Evolutionary conservation across 2,797 vertebrate species (phyloP), one percentile per base, ranked within the genome.

Genomic region (Poeciliopsis presidionis): DNA sequence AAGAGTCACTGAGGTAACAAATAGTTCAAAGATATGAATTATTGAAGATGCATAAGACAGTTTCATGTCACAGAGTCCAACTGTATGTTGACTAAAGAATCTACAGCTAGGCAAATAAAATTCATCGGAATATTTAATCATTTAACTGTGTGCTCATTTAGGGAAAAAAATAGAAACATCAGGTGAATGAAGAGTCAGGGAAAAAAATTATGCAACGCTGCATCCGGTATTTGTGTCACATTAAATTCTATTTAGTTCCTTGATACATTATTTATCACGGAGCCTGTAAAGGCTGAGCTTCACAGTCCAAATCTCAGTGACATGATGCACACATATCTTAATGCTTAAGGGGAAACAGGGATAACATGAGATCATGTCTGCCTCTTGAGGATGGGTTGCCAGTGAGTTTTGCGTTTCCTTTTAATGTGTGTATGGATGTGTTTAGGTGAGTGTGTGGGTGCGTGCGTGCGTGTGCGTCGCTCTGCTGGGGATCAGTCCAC

Each of bases 261-360:
- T 87, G 84, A 94, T 96, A 81, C 91, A 95, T 95, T 94, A 95
- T 95, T 96, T 87, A 95, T 84, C 76, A 74, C 46, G n/a, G 80
- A 72, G 88, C 87, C 84, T 90, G 89, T 89, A 92, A 93, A 88
- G 81, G 75, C 77, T 46, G 88, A 81, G 80, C 82, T 92, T 87
- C 79, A 47, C 28, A 43, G 85, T 85, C 78, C 86, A 84, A 82
- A 76, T 90, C 85, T 92, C 87, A 84, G 83, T 90, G 90, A 93
- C 89, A 90, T 89, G 87, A 90, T 90, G 88, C 86, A 87, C 86
- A 81, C 88, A 87, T 84, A 85, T 80, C 89, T 92, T 89, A 83
- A 91, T 91, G 92, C 93, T 94, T 88, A 18, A 28, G 89, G 92
- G 88, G 81, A 92, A 92, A 90, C 93, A 93, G 79, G 89, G 89